phyloP scores from a whole-genome alignment of 2,113 vertebrate species.

The Dromaius novaehollandiae region DNA sequence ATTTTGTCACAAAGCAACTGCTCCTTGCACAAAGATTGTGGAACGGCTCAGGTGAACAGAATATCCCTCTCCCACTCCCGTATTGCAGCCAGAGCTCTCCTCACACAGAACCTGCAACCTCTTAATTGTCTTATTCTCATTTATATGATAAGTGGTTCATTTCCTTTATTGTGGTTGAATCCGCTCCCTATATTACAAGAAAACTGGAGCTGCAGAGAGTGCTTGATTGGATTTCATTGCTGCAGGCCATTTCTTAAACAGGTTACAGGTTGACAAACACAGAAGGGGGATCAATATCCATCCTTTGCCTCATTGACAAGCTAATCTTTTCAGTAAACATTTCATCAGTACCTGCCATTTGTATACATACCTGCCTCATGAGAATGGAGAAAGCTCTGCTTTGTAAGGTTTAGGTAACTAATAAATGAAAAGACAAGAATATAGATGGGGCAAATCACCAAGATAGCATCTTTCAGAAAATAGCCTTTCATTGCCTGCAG shows the following conservation, averaged over 20 bases:
- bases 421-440: constrained; percentile 70
- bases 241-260: constrained; percentile 75
- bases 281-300: constrained; percentile 72
- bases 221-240: constrained; percentile 75
- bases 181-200: constrained; percentile 62
- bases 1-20: not conserved
- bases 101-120: constrained; percentile 64
- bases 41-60: constrained; percentile 1
- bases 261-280: constrained; percentile 75
- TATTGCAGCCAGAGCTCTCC: constrained; percentile 31
- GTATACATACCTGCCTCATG: constrained; percentile 68
- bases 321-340: constrained; percentile 80
- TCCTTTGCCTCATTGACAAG: constrained; percentile 74
- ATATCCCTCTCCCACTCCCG: constrained; percentile 7
- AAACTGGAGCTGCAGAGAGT: constrained; percentile 68
- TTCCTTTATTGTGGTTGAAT: constrained; percentile 76
- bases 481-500: constrained; percentile 43
- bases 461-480: constrained; percentile 58
- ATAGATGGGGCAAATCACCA: constrained; percentile 47
- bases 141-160: constrained; percentile 76
- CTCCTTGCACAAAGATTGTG: not conserved
- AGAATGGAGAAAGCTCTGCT: constrained; percentile 54
- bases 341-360: constrained; percentile 78
- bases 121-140: constrained; percentile 72
- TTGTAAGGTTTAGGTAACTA: constrained; percentile 69